Base-by-base conservation (phyloP, 2,797 vertebrate genomes). In the Galagoides demidoff region DNA sequence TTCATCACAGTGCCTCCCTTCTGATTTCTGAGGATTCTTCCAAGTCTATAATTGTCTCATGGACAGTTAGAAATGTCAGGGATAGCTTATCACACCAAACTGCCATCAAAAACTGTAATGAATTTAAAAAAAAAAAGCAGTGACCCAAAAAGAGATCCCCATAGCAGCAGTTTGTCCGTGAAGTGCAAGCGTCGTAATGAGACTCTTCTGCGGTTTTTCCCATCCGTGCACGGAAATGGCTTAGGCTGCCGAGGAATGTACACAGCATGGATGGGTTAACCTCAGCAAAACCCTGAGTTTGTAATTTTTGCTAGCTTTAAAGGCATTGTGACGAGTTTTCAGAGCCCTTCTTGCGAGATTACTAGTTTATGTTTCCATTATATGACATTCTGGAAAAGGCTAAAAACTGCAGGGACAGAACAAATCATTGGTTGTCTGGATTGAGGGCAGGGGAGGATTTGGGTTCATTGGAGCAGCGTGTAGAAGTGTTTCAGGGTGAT, bases 281-380 rank as follows among this genome's bases (percentile, higher is more conserved):
- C 34, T 92, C 78, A 91, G 43, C 59, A 73, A 93, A 89, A 81
- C 73, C 61, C 31, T 39, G 55, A 64, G 29, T 71, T 70, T 85
- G 3, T 66, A 29, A 66, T 61, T 61, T 79, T 79, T 79, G 2
- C 52, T 89, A 66, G 10, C 19, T 83, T 93, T 93, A 89, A 90
- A 95, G 43, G 59, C n/a, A 52, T 89, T 87, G 31, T 57, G 19
- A 49, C 85, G 61, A 86, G 39, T 63, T 43, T 83, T 83, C 68
- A 34, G 92, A 88, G 43, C 39, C 83, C 49, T 2, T 34, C 22
- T 79, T 39, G 12, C 39, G 88, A 91, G 83, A 27, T 25, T 59
- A 57, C 27, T 90, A 68, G 57, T 87, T 81, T 74, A 9, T 29
- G 20, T 39, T 87, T 82, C 7, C 52, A 55, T 39, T 82, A 19